phyloP scores from a whole-genome alignment of 1,140 invertebrate species.

The Sinella curviseta region DNA sequence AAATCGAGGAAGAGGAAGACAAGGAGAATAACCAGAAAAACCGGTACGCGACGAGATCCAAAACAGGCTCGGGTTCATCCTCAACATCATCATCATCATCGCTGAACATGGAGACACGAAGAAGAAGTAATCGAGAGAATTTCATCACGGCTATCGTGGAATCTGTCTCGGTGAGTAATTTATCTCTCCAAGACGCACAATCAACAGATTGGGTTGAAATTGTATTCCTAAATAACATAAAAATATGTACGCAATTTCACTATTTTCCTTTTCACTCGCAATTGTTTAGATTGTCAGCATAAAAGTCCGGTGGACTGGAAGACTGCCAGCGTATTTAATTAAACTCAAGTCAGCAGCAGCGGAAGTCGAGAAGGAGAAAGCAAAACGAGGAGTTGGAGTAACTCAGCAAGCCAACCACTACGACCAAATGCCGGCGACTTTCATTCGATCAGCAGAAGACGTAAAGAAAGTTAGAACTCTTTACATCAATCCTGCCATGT shows the following conservation, averaged over 20 bases:
- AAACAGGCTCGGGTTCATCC: not conserved
- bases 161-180: constrained; percentile 18
- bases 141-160: not conserved
- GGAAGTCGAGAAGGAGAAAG: not conserved
- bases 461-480: not conserved
- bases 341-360: too few species aligned
- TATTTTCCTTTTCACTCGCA: not conserved
- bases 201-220: constrained; percentile 1
- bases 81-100: not conserved
- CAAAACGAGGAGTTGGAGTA: too few species aligned
- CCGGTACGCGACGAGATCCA: not conserved
- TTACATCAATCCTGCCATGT: not conserved
- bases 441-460: not conserved
- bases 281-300: constrained; percentile 6
- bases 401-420: too few species aligned
- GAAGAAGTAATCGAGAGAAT: not conserved
- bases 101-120: too few species aligned
- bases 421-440: not conserved
- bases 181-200: not conserved
- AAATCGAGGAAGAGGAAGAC: not conserved
- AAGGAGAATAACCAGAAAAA: not conserved
- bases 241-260: not conserved
- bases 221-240: not conserved
- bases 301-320: constrained; percentile 3
- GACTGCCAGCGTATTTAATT: constrained; percentile 17